Conservation (phyloP, 2,113 vertebrate species). For the Lates calcarifer region DNA sequence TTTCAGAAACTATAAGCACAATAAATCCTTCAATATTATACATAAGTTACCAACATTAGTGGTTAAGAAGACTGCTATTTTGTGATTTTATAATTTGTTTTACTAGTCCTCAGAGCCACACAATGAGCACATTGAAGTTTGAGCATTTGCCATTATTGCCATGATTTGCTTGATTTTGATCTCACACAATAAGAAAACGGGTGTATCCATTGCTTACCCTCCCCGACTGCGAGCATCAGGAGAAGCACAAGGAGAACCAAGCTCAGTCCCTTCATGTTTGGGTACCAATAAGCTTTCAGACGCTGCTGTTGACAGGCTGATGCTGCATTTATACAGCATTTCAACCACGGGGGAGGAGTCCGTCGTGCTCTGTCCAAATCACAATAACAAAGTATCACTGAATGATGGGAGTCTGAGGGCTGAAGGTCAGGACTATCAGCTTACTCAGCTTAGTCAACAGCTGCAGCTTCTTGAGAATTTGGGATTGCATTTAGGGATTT, state of each 20-base stretch:
- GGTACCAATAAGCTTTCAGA: conserved; percentile 65
- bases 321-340: conserved; percentile 82
- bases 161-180: conserved; percentile 33
- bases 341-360: conserved; percentile 78
- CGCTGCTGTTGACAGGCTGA: conserved; percentile 64
- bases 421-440: conserved; percentile 53
- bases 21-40: not conserved
- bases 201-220: conserved; percentile 75
- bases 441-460: conserved; percentile 42
- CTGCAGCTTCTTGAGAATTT: conserved; percentile 36
- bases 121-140: conserved; percentile 3
- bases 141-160: conserved; percentile 15
- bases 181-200: conserved; percentile 42
- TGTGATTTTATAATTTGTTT: not conserved
- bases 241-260: conserved; percentile 80
- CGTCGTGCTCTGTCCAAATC: conserved; percentile 62
- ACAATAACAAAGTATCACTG: conserved; percentile 69
- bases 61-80: not conserved
- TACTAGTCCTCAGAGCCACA: conserved; percentile 12
- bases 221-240: conserved; percentile 76
- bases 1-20: not conserved
- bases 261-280: conserved; percentile 80
- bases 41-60: not conserved
- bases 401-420: conserved; percentile 63
- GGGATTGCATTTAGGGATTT: conserved; percentile 12